Evolutionary conservation across 2,113 vertebrate species (phyloP), one percentile per base, ranked within the genome.

Genomic region (Leiothrix lutea): DNA sequence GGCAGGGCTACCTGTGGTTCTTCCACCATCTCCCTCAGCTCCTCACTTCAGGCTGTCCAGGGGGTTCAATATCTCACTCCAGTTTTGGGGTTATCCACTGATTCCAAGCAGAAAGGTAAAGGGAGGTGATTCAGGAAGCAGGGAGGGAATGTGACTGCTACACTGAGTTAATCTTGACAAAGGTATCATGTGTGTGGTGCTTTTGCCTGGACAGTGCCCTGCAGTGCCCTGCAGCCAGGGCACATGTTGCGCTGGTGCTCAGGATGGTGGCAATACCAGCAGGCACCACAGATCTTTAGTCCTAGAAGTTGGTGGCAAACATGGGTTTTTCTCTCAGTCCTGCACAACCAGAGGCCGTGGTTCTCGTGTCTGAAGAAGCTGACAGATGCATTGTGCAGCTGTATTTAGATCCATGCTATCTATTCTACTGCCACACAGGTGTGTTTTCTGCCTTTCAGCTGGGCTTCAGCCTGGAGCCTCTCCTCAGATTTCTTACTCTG

Each of bases 391-490:
- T 50, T 33, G 23, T 65, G 33, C 48, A 47, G 29, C 50, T 8
- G 3, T 4, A 0, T 33, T 0, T 0, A 51, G 36, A 88, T 25
- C 3, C 0, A 4, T 38, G 71, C 14, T 70, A 5, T 14, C 14
- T 70, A 5, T 14, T 71, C 51, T 51, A 48, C 24, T 53, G 54
- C 51, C 4, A 12, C 5, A 14, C 26, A 38, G 22, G 4, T 8
- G 3, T n/a, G 11, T 51, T 60, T 72, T 60, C 54, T 72, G 47
- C 38, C 35, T 60, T 86, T 53, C 7, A 11, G 17, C 44, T 22
- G 11, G 14, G 22, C 25, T 92, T 77, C 69, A 84, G 54, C 56
- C 54, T 56, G 19, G 6, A 64, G 11, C 18, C 4, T 73, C 19
- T 50, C 29, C 42, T n/a, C 8, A 11, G 23, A 12, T 53, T 60